These are phyloP conservation scores for Dufourea novaeangliae DNA, from an alignment of 1,140 invertebrate species.

Conservation along the genomic window DNA sequence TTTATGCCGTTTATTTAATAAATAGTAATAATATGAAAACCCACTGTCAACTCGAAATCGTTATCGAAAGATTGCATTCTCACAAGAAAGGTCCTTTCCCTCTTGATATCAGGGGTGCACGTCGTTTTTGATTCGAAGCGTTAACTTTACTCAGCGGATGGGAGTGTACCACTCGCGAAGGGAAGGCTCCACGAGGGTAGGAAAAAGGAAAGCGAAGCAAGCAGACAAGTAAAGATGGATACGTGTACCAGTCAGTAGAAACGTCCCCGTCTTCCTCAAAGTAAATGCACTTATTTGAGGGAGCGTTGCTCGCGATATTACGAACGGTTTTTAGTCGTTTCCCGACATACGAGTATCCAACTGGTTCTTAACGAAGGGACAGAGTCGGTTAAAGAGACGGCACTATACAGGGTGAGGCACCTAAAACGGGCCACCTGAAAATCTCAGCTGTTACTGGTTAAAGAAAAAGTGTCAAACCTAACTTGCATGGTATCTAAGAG, in stretches of 20 bases:
- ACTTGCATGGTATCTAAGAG: no score
- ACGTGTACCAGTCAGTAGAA: no score
- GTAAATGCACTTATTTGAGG: slow-evolving; percentile 10
- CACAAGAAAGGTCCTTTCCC: neutral
- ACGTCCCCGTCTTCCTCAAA: neutral
- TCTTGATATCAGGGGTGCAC: no score
- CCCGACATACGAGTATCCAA: neutral
- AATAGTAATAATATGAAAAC: no score
- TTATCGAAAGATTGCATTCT: neutral
- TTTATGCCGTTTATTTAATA: no score
- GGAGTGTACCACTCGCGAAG: neutral
- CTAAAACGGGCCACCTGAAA: no score
- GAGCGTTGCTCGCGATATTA: slow-evolving; percentile 4
- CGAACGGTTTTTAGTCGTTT: neutral
- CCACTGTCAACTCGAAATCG: no score
- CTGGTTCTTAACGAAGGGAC: no score
- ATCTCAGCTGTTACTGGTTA: no score
- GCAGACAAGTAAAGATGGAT: neutral
- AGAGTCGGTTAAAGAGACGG: neutral
- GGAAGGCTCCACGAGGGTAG: neutral
- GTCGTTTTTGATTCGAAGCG: neutral
- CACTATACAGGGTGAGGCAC: no score
- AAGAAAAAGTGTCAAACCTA: no score
- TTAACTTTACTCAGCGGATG: neutral
- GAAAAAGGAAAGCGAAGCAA: neutral